phyloP scores from a whole-genome alignment of 1,140 invertebrate species.

The Zaprionus camerounensis region DNA sequence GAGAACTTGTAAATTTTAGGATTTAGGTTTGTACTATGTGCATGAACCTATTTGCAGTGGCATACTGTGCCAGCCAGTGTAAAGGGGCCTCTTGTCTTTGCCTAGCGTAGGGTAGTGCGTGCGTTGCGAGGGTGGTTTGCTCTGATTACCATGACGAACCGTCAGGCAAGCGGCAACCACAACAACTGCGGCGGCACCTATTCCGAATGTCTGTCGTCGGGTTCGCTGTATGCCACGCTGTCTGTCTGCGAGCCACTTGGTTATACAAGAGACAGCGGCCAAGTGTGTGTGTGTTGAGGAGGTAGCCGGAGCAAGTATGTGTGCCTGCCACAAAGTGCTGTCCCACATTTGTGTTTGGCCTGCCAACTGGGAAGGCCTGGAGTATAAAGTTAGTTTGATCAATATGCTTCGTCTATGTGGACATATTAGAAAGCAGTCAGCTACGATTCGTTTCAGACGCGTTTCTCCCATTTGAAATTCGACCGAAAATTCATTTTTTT shows the following conservation, averaged over 20 bases:
- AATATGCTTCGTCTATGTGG: slow-evolving; percentile 46
- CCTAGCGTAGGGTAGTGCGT: not conserved
- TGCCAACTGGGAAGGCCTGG: slow-evolving; percentile 43
- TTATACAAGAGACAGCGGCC: slow-evolving; percentile 26
- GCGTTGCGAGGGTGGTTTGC: not conserved
- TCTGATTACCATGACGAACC: slow-evolving; percentile 67
- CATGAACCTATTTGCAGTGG: not conserved
- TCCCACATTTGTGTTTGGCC: slow-evolving; percentile 25
- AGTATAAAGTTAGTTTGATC: slow-evolving; percentile 66
- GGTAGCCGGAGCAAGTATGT: not conserved
- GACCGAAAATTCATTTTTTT: slow-evolving; percentile 55
- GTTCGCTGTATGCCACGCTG: slow-evolving; percentile 12
- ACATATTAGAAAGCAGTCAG: slow-evolving; percentile 67
- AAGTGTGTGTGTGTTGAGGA: not conserved
- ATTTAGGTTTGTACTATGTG: not conserved
- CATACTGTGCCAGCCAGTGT: not conserved
- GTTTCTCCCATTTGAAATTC: slow-evolving; percentile 63
- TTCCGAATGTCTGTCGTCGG: slow-evolving; percentile 40
- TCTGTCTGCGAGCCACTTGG: slow-evolving; percentile 45
- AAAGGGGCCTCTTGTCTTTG: not conserved
- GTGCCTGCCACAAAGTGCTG: slow-evolving; percentile 31
- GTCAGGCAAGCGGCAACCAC: slow-evolving; percentile 50
- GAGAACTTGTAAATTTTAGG: not conserved
- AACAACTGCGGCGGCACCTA: slow-evolving; percentile 60
- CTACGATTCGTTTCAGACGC: slow-evolving; percentile 76